Evolutionary conservation across 2,113 vertebrate genomes (phyloP).

Genomic region (Pomatorhinus ruficollis): DNA sequence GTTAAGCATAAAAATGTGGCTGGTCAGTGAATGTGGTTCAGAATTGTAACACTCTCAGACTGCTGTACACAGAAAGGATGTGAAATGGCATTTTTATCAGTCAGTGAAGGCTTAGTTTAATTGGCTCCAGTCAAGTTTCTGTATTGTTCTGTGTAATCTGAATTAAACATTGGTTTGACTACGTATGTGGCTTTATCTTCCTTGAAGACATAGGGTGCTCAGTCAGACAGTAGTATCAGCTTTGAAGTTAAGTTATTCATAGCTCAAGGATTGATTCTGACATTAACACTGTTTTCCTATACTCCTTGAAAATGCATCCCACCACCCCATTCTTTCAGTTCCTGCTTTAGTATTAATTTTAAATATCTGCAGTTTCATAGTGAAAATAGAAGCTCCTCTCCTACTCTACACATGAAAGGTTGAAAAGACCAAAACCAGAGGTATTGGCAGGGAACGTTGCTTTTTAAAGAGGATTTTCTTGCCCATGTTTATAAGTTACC

Average conservation of each 20-base stretch:
- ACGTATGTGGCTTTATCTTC: conserved; percentile 55
- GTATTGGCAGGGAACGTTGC: not conserved
- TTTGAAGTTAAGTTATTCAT: conserved; percentile 71
- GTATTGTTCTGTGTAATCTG: conserved; percentile 54
- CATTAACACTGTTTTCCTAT: conserved; percentile 22
- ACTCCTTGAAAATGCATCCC: conserved; percentile 21
- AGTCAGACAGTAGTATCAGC: conserved; percentile 49
- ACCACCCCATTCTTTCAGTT: conserved; percentile 47
- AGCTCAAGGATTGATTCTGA: conserved; percentile 59
- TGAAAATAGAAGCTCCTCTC: not conserved
- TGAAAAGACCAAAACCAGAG: not conserved
- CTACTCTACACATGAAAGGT: not conserved
- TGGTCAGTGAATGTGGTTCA: not conserved
- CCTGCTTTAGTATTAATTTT: conserved; percentile 38
- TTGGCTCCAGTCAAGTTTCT: conserved; percentile 50
- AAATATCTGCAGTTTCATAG: not conserved
- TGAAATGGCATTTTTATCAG: conserved; percentile 39
- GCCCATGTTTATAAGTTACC: not conserved
- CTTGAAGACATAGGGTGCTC: conserved; percentile 56
- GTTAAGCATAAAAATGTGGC: not conserved
- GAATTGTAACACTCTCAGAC: not conserved
- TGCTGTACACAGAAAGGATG: not conserved
- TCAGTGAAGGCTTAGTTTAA: conserved; percentile 55
- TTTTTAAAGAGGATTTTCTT: not conserved
- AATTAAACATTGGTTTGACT: conserved; percentile 70